Conservation (phyloP, 1,140 invertebrate genomes). For the Macrosteles quadrilineatus region DNA sequence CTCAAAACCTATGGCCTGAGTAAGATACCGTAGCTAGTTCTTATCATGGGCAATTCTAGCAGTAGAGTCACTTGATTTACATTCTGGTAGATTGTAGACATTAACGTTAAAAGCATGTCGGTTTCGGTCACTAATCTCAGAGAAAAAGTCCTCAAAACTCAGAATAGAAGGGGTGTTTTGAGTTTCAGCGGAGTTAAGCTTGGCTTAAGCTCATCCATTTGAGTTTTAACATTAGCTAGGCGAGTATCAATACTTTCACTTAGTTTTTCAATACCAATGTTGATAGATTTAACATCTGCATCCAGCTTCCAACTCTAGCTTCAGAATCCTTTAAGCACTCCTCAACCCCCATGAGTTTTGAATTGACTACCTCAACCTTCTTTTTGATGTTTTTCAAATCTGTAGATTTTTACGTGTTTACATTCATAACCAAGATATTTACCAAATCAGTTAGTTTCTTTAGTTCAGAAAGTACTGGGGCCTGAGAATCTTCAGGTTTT, state of each 20-base stretch:
- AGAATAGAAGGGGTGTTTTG: neutral
- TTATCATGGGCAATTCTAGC: neutral
- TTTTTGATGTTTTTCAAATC: neutral
- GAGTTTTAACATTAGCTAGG: neutral
- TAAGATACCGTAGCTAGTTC: neutral
- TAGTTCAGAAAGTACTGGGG: neutral
- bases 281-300: neutral
- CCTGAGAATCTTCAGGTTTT: neutral
- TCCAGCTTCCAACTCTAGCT: neutral
- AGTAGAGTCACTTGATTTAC: neutral
- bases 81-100: neutral
- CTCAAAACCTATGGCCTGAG: neutral
- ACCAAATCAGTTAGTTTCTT: neutral
- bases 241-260: neutral
- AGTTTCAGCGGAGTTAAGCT: neutral
- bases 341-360: neutral
- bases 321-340: neutral
- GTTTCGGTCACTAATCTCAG: neutral
- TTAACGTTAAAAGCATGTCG: neutral
- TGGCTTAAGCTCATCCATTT: neutral
- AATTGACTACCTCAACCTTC: neutral
- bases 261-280: neutral
- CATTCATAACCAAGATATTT: neutral
- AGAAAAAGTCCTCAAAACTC: neutral
- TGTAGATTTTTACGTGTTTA: neutral